These are phyloP conservation scores for Lithosia quadra DNA, from an alignment of 2,888 invertebrate genomes.

Conservation along the genomic window DNA sequence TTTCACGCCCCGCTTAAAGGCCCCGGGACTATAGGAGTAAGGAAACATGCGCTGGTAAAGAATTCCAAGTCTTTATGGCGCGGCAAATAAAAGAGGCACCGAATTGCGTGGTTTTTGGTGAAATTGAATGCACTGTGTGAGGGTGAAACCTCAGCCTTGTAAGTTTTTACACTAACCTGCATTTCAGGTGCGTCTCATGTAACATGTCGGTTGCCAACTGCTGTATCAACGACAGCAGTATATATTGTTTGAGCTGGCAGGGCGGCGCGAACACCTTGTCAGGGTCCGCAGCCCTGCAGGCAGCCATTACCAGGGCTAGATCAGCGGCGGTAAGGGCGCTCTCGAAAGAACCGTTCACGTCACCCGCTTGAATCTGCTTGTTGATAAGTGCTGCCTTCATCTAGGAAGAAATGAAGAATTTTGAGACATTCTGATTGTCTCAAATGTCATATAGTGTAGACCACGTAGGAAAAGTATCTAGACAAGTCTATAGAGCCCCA, in stretches of 20 bases:
- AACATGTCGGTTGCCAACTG: constrained; percentile 96
- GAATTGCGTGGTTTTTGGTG: too few species aligned
- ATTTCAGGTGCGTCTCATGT: constrained; percentile 89
- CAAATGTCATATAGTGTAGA: too few species aligned
- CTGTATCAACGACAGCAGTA: constrained; percentile 96
- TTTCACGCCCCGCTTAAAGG: too few species aligned
- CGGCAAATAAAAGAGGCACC: too few species aligned
- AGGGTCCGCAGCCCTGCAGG: constrained; percentile 94
- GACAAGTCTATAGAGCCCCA: too few species aligned
- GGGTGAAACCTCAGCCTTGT: too few species aligned
- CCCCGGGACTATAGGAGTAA: too few species aligned
- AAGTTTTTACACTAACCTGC: constrained; percentile 60
- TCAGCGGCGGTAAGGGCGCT: constrained; percentile 95
- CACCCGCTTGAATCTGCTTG: constrained; percentile 82
- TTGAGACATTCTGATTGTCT: neutral
- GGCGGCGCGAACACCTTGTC: constrained; percentile 89
- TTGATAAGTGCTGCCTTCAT: constrained; percentile 70
- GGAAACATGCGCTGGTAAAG: too few species aligned
- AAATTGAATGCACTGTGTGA: too few species aligned
- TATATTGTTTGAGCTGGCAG: constrained; percentile 93
- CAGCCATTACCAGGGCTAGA: constrained; percentile 92
- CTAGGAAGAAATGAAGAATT: constrained; percentile 42
- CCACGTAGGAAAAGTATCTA: too few species aligned
- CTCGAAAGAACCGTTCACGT: constrained; percentile 94
- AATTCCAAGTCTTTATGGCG: too few species aligned